These are phyloP conservation scores for Manis pentadactyla DNA, from an alignment of 2,797 vertebrate genomes.

Conservation along the genomic window DNA sequence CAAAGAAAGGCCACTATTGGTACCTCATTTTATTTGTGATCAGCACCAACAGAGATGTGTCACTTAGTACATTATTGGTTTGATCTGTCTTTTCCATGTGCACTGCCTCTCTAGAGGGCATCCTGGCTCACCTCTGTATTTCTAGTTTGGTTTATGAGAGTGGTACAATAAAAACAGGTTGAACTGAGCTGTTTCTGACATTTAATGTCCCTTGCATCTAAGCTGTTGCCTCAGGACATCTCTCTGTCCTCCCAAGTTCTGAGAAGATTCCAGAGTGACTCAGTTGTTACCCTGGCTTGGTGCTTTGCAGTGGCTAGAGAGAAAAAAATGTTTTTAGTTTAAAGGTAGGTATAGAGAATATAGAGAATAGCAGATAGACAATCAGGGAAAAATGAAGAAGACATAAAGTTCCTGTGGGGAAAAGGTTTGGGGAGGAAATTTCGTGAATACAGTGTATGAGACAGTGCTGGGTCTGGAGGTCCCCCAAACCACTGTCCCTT, in stretches of 20 bases:
- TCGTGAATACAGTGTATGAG: background rate
- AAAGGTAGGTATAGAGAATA: background rate
- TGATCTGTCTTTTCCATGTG: background rate
- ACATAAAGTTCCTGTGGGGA: background rate
- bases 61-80: too few species aligned
- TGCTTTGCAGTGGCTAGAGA: background rate
- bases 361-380: background rate
- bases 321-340: too few species aligned
- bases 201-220: background rate
- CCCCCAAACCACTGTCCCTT: background rate
- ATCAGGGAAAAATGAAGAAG: background rate
- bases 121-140: background rate
- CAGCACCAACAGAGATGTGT: background rate
- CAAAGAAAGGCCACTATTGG: rapidly evolving
- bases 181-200: background rate
- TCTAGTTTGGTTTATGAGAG: background rate
- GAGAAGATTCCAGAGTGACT: background rate
- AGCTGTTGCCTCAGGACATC: background rate
- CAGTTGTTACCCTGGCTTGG: background rate
- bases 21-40: background rate
- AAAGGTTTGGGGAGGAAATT: background rate
- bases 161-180: background rate
- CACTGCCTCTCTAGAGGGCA: rapidly evolving
- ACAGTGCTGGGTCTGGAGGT: background rate
- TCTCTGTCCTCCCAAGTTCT: background rate